Conservation (phyloP, 2,888 invertebrate genomes). For the Chrysina gloriosa region DNA sequence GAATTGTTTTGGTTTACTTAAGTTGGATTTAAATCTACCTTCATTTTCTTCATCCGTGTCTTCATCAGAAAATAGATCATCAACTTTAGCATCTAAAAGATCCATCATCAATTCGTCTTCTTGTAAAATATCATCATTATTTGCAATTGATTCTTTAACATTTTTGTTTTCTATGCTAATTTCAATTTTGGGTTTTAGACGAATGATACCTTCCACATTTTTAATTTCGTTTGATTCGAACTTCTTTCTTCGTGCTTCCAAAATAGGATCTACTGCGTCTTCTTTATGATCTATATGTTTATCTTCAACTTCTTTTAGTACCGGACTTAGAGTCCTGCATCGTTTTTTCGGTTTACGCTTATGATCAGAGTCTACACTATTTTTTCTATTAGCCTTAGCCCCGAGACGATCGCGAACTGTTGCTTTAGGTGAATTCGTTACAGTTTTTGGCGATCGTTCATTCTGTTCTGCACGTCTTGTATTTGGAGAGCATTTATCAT, state of each 20-base stretch:
- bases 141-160: conserved; percentile 35
- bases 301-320: conserved; percentile 38
- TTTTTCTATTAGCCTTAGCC: conserved; percentile 13
- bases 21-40: conserved; percentile 60
- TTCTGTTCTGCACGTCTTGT: conserved; percentile 38
- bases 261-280: conserved; percentile 61
- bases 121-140: conserved; percentile 36
- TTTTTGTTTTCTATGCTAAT: conserved; percentile 37
- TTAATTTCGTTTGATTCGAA: conserved; percentile 67
- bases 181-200: conserved; percentile 59
- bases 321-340: conserved; percentile 30
- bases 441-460: conserved; percentile 40
- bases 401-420: conserved; percentile 55
- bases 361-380: conserved; percentile 1
- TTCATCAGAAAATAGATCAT: conserved; percentile 62
- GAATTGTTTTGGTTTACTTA: conserved; percentile 33
- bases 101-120: conserved; percentile 54
- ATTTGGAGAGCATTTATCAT: conserved; percentile 27
- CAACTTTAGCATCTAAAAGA: conserved; percentile 56
- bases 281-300: conserved; percentile 43
- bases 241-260: conserved; percentile 68
- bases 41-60: conserved; percentile 63
- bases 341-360: conserved; percentile 2
- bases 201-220: conserved; percentile 66
- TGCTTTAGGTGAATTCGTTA: conserved; percentile 43